These are phyloP conservation scores for Amblyjoppa proteus DNA, from an alignment of 2,888 invertebrate genomes.

Conservation along the genomic window DNA sequence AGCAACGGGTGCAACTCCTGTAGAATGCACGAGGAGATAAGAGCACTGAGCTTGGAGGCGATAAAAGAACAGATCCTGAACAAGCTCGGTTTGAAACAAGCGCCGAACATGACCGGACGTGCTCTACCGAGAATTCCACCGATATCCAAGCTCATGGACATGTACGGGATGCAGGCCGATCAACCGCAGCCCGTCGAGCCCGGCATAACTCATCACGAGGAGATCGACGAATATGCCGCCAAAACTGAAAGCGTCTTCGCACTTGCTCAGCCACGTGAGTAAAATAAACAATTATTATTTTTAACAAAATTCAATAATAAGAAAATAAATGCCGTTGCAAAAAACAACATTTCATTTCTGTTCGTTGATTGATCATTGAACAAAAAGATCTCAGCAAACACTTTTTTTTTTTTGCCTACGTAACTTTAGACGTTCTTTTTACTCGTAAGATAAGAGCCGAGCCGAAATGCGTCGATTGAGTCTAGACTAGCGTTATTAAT, in stretches of 20 bases:
- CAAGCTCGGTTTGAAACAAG: constrained; percentile 87
- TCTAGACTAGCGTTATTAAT: constrained; percentile 4
- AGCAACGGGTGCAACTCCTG: constrained; percentile 86
- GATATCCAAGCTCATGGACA: constrained; percentile 84
- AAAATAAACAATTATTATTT: background rate
- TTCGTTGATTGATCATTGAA: background rate
- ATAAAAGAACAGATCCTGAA: constrained; percentile 88
- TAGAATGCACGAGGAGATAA: constrained; percentile 87
- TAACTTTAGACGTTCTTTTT: background rate
- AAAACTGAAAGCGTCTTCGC: constrained; percentile 85
- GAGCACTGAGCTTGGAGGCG: constrained; percentile 86
- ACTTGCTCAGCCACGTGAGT: constrained; percentile 85
- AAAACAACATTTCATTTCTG: background rate
- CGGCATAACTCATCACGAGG: constrained; percentile 84
- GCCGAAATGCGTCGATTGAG: background rate
- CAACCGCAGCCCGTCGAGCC: constrained; percentile 82
- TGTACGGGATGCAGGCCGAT: constrained; percentile 85
- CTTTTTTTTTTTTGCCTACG: too few species aligned
- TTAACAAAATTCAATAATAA: background rate
- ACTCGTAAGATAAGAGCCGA: background rate
- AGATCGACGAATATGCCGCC: constrained; percentile 85
- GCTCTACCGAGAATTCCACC: constrained; percentile 87
- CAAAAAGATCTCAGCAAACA: too few species aligned
- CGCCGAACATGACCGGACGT: constrained; percentile 88
- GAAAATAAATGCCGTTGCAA: background rate